These are phyloP conservation scores for Enteromius argenteus DNA, from an alignment of 2,797 vertebrate species.

Conservation along the genomic window DNA sequence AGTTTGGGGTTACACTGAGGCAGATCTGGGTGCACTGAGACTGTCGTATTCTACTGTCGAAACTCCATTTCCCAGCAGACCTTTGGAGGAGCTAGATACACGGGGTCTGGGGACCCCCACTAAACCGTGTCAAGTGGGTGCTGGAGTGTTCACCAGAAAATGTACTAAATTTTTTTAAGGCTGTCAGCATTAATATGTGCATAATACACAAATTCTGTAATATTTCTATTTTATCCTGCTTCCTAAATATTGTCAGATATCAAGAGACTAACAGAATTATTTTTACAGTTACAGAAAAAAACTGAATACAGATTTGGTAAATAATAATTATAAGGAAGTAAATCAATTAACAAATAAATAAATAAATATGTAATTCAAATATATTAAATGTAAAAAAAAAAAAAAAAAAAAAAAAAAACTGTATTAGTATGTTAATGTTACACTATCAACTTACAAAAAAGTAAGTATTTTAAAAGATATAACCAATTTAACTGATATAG, in stretches of 20 bases:
- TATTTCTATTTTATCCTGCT: not conserved
- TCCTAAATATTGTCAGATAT: not conserved
- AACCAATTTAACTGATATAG: not conserved
- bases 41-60: not conserved
- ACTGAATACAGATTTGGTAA: not conserved
- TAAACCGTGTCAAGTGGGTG: not conserved
- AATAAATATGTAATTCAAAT: not conserved
- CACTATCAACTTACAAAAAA: not conserved
- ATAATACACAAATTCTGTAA: not conserved
- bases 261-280: not conserved
- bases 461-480: not conserved
- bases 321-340: not conserved
- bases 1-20: slow-evolving; percentile 32
- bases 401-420: not conserved
- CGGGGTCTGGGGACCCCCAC: not conserved
- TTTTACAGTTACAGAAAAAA: not conserved
- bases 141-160: not conserved
- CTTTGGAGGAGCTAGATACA: slow-evolving; percentile 15
- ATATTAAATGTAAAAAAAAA: not conserved
- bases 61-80: slow-evolving; percentile 22
- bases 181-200: too few species aligned
- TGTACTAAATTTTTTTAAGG: not conserved
- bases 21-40: not conserved
- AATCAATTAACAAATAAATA: not conserved
- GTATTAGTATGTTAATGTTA: not conserved